phyloP scores from a whole-genome alignment of 2,888 invertebrate genomes.

The Scaptomyza cyrtandrae region DNA sequence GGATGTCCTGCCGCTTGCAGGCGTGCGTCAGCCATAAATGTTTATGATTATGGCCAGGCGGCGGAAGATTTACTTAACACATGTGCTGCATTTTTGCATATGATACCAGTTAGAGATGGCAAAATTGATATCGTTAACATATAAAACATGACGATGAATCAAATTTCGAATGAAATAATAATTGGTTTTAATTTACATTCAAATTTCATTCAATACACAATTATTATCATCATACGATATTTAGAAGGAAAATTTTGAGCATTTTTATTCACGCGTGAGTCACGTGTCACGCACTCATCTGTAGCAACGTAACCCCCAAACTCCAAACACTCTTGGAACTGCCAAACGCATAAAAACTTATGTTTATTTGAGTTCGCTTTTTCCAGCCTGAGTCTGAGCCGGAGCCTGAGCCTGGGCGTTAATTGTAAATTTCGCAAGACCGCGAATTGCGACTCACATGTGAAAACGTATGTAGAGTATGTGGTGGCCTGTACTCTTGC shows the following conservation, averaged over 20 bases:
- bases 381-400: slow-evolving; percentile 44
- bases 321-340: slow-evolving; percentile 49
- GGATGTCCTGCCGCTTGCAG: slow-evolving; percentile 61
- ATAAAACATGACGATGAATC: neutral
- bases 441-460: slow-evolving; percentile 56
- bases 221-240: too few species aligned
- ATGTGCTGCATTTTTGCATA: slow-evolving; percentile 78
- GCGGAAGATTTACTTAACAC: slow-evolving; percentile 78
- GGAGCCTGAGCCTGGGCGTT: slow-evolving; percentile 57
- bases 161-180: neutral
- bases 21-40: slow-evolving; percentile 82
- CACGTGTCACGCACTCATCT: slow-evolving; percentile 40
- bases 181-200: too few species aligned
- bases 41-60: slow-evolving; percentile 83
- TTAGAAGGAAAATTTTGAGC: too few species aligned
- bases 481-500: slow-evolving; percentile 47
- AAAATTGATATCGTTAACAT: neutral
- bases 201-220: too few species aligned
- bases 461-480: slow-evolving; percentile 12
- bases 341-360: slow-evolving; percentile 77
- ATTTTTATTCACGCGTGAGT: too few species aligned
- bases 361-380: slow-evolving; percentile 81
- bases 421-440: slow-evolving; percentile 77
- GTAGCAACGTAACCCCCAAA: slow-evolving; percentile 40
- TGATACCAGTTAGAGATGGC: slow-evolving; percentile 61